A percentile compares a stretch with the other conserved stretches of the same genome.
Evolutionary conservation across 2,797 vertebrate genomes (phyloP).

Genomic region (Euthynnus affinis): DNA sequence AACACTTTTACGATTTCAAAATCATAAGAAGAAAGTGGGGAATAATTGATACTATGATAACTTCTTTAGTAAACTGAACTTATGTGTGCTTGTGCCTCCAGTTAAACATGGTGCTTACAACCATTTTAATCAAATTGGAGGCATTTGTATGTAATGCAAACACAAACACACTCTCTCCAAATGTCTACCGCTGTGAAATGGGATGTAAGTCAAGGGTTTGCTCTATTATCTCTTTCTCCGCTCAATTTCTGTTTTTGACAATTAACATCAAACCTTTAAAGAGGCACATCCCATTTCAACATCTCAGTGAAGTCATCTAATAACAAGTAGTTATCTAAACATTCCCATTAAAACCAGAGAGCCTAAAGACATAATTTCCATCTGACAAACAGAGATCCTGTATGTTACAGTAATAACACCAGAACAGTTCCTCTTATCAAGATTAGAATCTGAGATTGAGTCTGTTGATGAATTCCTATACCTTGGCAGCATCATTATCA

Average conservation of each 20-base stretch:
- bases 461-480: too few species aligned
- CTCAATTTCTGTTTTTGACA: background rate
- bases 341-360: background rate
- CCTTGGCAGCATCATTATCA: too few species aligned
- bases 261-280: background rate
- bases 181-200: background rate
- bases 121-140: constrained; percentile 20
- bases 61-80: background rate
- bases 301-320: constrained; percentile 12
- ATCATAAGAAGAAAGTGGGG: background rate
- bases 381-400: constrained; percentile 16
- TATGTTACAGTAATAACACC: constrained; percentile 21
- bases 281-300: background rate
- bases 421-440: constrained; percentile 18
- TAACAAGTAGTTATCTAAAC: background rate
- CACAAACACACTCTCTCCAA: background rate
- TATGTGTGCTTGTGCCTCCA: background rate
- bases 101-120: constrained; percentile 8
- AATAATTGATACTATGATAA: background rate
- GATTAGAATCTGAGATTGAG: constrained; percentile 29
- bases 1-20: background rate
- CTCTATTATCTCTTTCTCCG: background rate
- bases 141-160: background rate
- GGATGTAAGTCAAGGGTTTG: background rate
- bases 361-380: constrained; percentile 19